phyloP scores from a whole-genome alignment of 1,140 invertebrate species.

The Drosophila teissieri region DNA sequence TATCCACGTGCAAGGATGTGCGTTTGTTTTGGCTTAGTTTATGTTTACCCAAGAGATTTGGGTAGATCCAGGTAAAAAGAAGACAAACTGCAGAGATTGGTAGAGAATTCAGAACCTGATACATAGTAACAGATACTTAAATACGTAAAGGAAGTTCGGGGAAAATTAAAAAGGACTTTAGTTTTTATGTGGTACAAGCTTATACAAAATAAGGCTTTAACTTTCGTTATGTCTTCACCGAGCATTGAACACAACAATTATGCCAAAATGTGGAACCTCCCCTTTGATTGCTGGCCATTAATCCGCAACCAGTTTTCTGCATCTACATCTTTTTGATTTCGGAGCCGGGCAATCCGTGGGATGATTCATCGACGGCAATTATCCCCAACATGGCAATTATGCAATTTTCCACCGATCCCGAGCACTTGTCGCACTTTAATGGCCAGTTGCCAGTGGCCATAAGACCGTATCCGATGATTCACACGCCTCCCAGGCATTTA shows the following conservation, averaged over 20 bases:
- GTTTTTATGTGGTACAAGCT: too few species aligned
- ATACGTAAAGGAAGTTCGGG: neutral
- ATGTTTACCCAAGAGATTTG: constrained; percentile 21
- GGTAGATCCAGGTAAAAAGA: neutral
- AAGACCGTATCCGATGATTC: constrained; percentile 60
- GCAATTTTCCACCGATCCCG: constrained; percentile 60
- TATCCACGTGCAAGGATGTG: neutral
- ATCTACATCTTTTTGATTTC: constrained; percentile 18
- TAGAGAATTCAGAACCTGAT: neutral
- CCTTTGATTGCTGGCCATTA: constrained; percentile 22
- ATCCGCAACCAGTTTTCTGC: constrained; percentile 30
- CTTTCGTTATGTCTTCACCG: constrained; percentile 5
- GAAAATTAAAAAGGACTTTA: too few species aligned
- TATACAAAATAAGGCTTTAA: neutral
- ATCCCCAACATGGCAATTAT: constrained; percentile 62
- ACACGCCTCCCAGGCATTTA: constrained; percentile 34
- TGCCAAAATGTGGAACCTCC: constrained; percentile 19
- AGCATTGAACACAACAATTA: constrained; percentile 12
- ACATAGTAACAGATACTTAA: neutral
- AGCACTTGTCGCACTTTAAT: constrained; percentile 74
- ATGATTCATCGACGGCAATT: constrained; percentile 53
- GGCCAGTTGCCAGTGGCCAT: constrained; percentile 35
- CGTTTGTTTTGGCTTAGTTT: constrained; percentile 27
- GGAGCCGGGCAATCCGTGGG: constrained; percentile 20
- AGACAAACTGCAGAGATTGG: neutral